These are phyloP conservation scores for Pristiophorus japonicus DNA, from an alignment of 2,113 vertebrate genomes.

Conservation along the genomic window DNA sequence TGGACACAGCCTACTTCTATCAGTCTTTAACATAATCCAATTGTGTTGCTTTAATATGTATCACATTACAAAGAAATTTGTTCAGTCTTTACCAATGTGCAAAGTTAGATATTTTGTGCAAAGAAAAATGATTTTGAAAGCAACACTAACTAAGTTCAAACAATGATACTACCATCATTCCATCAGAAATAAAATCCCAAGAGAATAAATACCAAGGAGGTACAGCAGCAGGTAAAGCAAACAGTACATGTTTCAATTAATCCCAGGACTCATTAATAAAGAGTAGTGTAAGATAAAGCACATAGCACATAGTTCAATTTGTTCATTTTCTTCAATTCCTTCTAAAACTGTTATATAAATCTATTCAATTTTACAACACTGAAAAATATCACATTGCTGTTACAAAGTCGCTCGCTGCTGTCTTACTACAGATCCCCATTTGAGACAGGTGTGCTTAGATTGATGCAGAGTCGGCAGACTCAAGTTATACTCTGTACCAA, in stretches of 20 bases:
- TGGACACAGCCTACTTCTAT: background rate
- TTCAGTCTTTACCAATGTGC: too few relatives aligned
- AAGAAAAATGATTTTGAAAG: background rate
- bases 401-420: background rate
- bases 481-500: background rate
- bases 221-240: background rate
- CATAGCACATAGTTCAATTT: background rate
- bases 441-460: background rate
- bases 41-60: background rate
- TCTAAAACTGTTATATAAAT: background rate
- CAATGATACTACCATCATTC: background rate
- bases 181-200: background rate
- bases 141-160: background rate
- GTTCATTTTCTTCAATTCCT: background rate
- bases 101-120: background rate
- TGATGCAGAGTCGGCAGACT: background rate
- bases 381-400: background rate
- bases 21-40: background rate
- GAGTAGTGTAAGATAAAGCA: background rate
- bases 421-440: background rate
- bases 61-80: background rate
- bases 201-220: background rate
- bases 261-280: constrained; percentile 19
- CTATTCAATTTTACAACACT: background rate
- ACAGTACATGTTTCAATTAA: constrained; percentile 17